A percentile compares a stretch with the other conserved stretches of the same genome.
Evolutionary conservation across 2,888 invertebrate species (phyloP).

Genomic region (Escarpia spicata): DNA sequence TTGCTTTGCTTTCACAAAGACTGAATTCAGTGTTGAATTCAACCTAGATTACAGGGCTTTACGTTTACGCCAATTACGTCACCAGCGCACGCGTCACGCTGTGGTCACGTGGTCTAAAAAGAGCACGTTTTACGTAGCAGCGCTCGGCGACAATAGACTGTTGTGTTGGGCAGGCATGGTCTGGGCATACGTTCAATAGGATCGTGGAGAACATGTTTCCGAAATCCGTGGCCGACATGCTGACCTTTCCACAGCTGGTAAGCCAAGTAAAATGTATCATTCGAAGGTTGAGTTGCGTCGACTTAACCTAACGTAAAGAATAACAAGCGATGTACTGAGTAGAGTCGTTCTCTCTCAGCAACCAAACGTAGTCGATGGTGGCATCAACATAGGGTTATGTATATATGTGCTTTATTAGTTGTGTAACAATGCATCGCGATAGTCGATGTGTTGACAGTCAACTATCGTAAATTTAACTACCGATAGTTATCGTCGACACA

Average conservation of each 20-base stretch:
- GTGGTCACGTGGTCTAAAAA: neutral
- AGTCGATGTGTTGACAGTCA: too few relatives aligned
- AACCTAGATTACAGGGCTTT: neutral
- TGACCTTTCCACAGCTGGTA: slow-evolving; percentile 12
- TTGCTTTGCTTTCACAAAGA: too few relatives aligned
- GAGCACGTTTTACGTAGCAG: neutral
- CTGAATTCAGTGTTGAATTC: neutral
- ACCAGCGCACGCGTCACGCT: neutral
- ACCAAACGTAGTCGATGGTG: too few relatives aligned
- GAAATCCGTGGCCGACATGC: slow-evolving; percentile 7
- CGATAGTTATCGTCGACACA: too few relatives aligned
- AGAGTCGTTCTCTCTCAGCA: neutral
- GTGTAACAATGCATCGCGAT: too few relatives aligned
- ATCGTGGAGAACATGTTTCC: neutral
- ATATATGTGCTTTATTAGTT: too few relatives aligned
- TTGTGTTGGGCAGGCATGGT: neutral
- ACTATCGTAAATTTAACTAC: too few relatives aligned
- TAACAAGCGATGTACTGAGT: neutral
- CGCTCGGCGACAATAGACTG: slow-evolving; percentile 16
- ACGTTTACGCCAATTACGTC: neutral
- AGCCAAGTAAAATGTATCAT: neutral
- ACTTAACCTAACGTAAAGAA: neutral
- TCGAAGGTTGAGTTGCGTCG: neutral
- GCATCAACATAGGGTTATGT: too few relatives aligned
- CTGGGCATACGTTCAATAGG: slow-evolving; percentile 1